phyloP scores from a whole-genome alignment of 2,797 vertebrate genomes.

The Enteromius radiatus region DNA sequence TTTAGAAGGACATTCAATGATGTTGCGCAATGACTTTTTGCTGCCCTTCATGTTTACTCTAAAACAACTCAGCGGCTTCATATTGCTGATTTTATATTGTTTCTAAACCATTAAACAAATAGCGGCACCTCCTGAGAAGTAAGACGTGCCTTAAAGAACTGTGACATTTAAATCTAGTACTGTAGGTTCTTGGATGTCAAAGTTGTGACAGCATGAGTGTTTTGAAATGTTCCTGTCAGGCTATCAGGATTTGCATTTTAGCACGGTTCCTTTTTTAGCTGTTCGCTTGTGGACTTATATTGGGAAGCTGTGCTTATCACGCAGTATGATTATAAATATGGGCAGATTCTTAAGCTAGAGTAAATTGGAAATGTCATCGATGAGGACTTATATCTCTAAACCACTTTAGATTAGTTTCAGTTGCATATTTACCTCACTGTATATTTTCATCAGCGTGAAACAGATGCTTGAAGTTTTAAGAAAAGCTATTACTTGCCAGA shows the following conservation, averaged over 20 bases:
- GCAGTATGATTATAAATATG: constrained; percentile 46
- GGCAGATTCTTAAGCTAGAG: constrained; percentile 54
- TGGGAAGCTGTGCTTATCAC: constrained; percentile 45
- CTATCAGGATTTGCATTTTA: constrained; percentile 50
- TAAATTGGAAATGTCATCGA: constrained; percentile 67
- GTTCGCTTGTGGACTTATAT: constrained; percentile 42
- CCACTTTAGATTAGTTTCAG: constrained; percentile 60
- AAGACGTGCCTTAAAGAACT: neutral
- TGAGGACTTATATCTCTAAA: constrained; percentile 57
- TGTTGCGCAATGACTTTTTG: neutral
- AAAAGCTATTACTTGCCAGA: constrained; percentile 58
- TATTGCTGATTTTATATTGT: constrained; percentile 18
- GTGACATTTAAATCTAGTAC: constrained; percentile 32
- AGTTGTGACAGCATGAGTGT: constrained; percentile 34
- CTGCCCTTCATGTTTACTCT: neutral
- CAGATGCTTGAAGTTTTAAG: constrained; percentile 54
- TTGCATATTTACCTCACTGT: constrained; percentile 51
- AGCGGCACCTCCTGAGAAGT: constrained; percentile 13
- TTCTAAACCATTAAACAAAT: constrained; percentile 12
- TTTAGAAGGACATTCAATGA: neutral
- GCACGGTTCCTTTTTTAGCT: constrained; percentile 39
- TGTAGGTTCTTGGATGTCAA: neutral
- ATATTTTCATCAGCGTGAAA: constrained; percentile 52
- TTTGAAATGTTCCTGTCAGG: constrained; percentile 52
- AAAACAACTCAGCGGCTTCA: constrained; percentile 12